Percentiles rank a stretch among this genome's conserved stretches.
Conservation (phyloP, 2,888 invertebrate genomes). For the Adela reaumurella region DNA sequence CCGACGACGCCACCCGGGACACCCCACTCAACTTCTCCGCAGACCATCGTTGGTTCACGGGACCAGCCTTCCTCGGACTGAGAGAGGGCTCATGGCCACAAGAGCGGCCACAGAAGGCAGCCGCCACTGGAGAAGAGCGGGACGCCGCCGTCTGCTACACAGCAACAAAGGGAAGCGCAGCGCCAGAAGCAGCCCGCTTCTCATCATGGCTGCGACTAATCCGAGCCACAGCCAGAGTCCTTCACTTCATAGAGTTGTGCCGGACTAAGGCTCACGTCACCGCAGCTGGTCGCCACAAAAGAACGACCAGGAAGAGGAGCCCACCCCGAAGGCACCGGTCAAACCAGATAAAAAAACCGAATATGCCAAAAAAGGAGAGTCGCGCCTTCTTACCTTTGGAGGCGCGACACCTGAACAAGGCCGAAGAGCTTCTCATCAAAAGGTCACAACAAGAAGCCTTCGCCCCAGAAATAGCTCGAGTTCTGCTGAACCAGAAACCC, state of each 20-base stretch:
- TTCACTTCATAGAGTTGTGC: slow-evolving; percentile 1
- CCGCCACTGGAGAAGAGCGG: not conserved
- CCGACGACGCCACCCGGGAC: slow-evolving; percentile 8
- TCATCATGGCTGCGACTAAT: slow-evolving; percentile 2
- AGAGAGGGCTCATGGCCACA: not conserved
- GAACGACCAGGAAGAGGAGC: not conserved
- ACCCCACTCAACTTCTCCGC: slow-evolving; percentile 1
- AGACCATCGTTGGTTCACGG: not conserved
- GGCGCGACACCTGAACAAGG: not conserved
- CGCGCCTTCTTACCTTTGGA: not conserved
- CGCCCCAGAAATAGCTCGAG: not conserved
- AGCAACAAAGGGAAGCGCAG: not conserved
- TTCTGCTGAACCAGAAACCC: not conserved
- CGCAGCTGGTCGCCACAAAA: not conserved
- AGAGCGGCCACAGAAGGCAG: not conserved
- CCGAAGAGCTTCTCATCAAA: not conserved
- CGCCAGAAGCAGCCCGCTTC: not conserved
- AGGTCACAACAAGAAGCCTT: slow-evolving; percentile 1
- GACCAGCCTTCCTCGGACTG: not conserved
- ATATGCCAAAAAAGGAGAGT: not conserved
- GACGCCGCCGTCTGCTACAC: not conserved
- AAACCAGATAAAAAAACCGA: not conserved
- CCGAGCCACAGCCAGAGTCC: slow-evolving; percentile 1
- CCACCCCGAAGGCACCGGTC: too few species aligned
- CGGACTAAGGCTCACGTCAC: not conserved